Evolutionary conservation across 2,113 vertebrate species (phyloP), one percentile per base, ranked within the genome.

Genomic region (Datnioides undecimradiatus): DNA sequence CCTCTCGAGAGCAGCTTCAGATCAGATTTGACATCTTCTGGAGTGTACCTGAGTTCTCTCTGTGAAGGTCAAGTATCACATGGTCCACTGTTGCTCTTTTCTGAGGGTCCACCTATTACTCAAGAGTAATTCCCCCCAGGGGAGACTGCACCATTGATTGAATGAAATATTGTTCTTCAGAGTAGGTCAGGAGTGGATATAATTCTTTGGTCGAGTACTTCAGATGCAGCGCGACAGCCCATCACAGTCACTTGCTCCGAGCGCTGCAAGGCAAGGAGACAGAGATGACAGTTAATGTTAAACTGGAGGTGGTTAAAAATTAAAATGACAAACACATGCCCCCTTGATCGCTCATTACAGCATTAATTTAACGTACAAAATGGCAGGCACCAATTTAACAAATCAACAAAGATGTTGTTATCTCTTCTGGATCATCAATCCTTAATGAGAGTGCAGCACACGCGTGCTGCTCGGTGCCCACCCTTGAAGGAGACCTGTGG

Each of bases 121-220:
- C 79, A 34, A 86, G 41, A 76, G 78, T 83, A 82, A 86, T 77
- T 83, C 89, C 84, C 82, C 77, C 55, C 38, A 5, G 58, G 87
- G 82, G 82, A 85, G 62, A 17, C 72, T 41, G 82, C 65, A 60
- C 51, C 84, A 87, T 73, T 65, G 87, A 86, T 88, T 76, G 81
- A 78, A 88, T 89, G 52, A 87, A 84, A 88, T 95, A 96, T 95
- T 95, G 95, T 93, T 96, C 95, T 95, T 97, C 96, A 96, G 95
- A 95, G 89, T 95, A 96, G 95, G 95, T 96, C 95, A 94, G 91
- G 90, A 95, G 94, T 68, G 82, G 93, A 93, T 94, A 95, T 96
- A 95, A 93, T 96, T 96, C 96, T 97, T 92, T 95, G 96, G 96
- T 92, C 63, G 94, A 88, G 93, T 77, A 94, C 95, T 96, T 94